A percentile compares a stretch with the other conserved stretches of the same genome.
Evolutionary conservation across 2,113 vertebrate species (phyloP).

Genomic region (Tupaia chinensis): DNA sequence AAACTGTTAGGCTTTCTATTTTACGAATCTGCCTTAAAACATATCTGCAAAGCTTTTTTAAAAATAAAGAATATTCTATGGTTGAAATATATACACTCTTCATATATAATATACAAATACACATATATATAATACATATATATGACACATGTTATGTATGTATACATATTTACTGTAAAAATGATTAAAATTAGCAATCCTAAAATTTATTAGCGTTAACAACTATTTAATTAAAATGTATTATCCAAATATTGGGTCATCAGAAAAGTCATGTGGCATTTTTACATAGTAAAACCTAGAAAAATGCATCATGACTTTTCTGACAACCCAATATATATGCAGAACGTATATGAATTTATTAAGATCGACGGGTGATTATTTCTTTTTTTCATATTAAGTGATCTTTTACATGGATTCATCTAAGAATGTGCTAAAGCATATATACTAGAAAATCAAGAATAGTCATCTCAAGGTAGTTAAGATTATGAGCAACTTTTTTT

Average conservation of each 20-base stretch:
- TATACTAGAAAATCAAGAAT: neutral
- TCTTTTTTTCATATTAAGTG: neutral
- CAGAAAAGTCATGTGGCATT: too few relatives aligned
- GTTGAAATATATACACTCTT: neutral
- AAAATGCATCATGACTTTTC: too few relatives aligned
- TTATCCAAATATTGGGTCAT: neutral
- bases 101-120: too few relatives aligned
- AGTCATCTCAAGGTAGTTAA: neutral
- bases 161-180: neutral
- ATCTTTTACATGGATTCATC: neutral
- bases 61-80: neutral
- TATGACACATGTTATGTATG: neutral
- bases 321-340: neutral
- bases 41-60: neutral
- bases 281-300: too few relatives aligned
- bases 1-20: neutral
- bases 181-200: neutral
- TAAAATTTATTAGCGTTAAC: neutral
- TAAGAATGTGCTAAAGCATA: neutral
- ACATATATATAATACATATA: too few relatives aligned
- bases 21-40: constrained; percentile 29
- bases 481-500: neutral
- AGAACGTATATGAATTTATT: neutral
- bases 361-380: neutral
- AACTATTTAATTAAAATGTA: neutral